phyloP scores from a whole-genome alignment of 2,888 invertebrate species.

The Dioctria linearis region DNA sequence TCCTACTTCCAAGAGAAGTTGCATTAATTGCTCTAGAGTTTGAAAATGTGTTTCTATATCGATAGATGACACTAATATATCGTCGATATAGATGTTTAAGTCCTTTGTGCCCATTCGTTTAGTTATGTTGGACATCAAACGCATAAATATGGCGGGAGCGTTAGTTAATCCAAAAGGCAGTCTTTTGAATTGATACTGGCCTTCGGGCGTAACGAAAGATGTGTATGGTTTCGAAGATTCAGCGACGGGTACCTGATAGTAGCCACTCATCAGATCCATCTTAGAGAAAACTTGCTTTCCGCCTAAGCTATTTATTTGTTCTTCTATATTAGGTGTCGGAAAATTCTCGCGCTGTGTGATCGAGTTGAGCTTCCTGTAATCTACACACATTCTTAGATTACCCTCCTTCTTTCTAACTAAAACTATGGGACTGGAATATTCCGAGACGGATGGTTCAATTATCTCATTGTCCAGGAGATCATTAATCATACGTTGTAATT shows the following conservation, averaged over 20 bases:
- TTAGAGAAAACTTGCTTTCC: slow-evolving; percentile 32
- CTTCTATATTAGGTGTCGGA: slow-evolving; percentile 57
- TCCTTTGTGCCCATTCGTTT: slow-evolving; percentile 5
- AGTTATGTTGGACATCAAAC: slow-evolving; percentile 7
- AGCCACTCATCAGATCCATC: slow-evolving; percentile 49
- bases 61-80: neutral
- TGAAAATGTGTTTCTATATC: neutral
- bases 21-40: neutral
- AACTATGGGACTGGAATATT: slow-evolving; percentile 4
- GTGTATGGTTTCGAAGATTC: neutral
- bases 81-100: neutral
- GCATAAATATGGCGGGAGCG: slow-evolving; percentile 5
- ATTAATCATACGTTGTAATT: neutral
- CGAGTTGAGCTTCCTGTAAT: neutral
- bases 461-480: neutral
- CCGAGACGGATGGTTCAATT: slow-evolving; percentile 8
- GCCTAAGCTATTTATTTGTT: slow-evolving; percentile 52
- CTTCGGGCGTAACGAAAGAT: neutral
- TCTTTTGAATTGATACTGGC: slow-evolving; percentile 22
- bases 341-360: slow-evolving; percentile 56
- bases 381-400: neutral
- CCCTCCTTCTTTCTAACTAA: neutral
- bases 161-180: slow-evolving; percentile 30
- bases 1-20: neutral
- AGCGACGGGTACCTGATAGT: slow-evolving; percentile 43